Evolutionary conservation across 2,113 vertebrate genomes (phyloP).

Genomic region (Oryzias melastigma): DNA sequence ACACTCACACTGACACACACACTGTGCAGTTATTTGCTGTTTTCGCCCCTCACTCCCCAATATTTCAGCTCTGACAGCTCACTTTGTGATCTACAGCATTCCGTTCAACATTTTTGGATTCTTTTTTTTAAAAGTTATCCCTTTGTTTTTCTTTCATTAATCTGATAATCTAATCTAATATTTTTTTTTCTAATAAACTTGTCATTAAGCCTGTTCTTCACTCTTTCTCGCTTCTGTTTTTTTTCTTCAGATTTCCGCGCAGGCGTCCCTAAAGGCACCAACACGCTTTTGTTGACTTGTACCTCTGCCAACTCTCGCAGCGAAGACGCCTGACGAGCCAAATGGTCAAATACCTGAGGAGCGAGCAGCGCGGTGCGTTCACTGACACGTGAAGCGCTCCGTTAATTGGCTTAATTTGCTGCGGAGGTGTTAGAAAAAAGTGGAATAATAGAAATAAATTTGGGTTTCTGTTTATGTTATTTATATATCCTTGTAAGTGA

Average conservation of each 20-base stretch:
- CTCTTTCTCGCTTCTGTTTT: background rate
- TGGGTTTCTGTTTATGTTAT: no score
- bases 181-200: conserved; percentile 34
- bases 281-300: conserved; percentile 59
- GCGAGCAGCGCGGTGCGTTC: background rate
- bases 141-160: conserved; percentile 21
- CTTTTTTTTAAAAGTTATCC: no score
- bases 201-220: conserved; percentile 23
- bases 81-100: conserved; percentile 35
- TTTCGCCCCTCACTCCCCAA: conserved; percentile 37
- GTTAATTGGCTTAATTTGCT: background rate
- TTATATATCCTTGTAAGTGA: no score
- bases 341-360: conserved; percentile 46
- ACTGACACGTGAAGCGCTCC: background rate
- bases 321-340: conserved; percentile 49
- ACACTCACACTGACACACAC: conserved; percentile 31
- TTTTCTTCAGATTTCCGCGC: conserved; percentile 34
- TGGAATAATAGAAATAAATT: no score
- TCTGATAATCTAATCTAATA: conserved; percentile 48
- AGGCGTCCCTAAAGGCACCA: conserved; percentile 49
- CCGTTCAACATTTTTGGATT: background rate
- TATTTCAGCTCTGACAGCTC: conserved; percentile 48
- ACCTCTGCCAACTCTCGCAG: conserved; percentile 55
- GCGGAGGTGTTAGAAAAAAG: no score
- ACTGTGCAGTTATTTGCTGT: conserved; percentile 39